Conservation (phyloP, 2,797 vertebrate species). For the Lates japonicus region DNA sequence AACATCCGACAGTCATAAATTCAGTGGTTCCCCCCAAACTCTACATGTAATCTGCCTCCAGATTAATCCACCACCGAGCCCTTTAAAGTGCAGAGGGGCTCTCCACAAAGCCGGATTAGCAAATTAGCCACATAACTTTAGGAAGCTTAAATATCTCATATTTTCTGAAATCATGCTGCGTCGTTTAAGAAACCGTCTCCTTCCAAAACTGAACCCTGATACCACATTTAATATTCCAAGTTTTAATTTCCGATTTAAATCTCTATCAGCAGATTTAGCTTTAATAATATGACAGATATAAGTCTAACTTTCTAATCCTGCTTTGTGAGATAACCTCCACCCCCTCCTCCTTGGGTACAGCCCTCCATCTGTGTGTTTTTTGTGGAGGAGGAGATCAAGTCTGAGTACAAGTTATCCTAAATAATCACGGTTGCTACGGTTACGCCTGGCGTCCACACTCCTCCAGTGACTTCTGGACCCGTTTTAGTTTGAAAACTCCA, state of each 20-base stretch:
- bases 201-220: no score
- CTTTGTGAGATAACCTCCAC: constrained; percentile 4
- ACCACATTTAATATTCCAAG: not conserved
- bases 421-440: no score
- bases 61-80: constrained; percentile 7
- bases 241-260: not conserved
- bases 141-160: not conserved
- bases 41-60: not conserved
- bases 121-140: constrained; percentile 12
- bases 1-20: not conserved
- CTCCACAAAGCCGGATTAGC: constrained; percentile 24
- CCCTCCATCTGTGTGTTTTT: constrained; percentile 18
- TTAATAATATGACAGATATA: not conserved
- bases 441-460: no score
- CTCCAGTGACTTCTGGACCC: no score
- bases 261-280: not conserved
- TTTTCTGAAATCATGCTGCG: not conserved
- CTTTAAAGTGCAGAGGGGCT: not conserved
- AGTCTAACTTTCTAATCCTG: constrained; percentile 38
- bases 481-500: no score
- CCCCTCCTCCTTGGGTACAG: not conserved
- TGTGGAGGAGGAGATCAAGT: not conserved
- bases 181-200: not conserved
- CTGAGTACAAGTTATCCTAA: not conserved
- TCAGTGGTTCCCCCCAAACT: not conserved